These are phyloP conservation scores for Tiliacea citrago DNA, from an alignment of 2,888 invertebrate species.

Conservation along the genomic window DNA sequence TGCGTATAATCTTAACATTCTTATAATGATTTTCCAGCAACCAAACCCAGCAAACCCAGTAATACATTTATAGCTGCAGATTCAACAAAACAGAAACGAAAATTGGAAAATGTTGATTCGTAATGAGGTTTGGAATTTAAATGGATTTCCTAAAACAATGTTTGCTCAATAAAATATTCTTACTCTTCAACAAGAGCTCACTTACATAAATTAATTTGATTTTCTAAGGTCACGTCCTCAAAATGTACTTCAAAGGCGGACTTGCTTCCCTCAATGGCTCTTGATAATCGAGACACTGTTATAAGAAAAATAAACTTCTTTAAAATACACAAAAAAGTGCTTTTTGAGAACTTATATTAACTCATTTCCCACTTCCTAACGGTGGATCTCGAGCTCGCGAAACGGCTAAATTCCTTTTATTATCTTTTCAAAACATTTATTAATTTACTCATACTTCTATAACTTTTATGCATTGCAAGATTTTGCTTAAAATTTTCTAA, in stretches of 20 bases:
- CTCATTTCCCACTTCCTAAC: slow-evolving; percentile 69
- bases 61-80: neutral
- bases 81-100: neutral
- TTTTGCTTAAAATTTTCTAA: slow-evolving; percentile 12
- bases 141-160: slow-evolving; percentile 38
- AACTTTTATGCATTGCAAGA: slow-evolving; percentile 32
- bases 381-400: slow-evolving; percentile 47
- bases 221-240: slow-evolving; percentile 64
- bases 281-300: slow-evolving; percentile 71
- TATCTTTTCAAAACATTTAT: slow-evolving; percentile 56
- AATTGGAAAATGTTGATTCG: slow-evolving; percentile 26
- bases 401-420: slow-evolving; percentile 54
- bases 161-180: slow-evolving; percentile 51
- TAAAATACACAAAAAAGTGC: slow-evolving; percentile 65
- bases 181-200: slow-evolving; percentile 61
- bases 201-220: slow-evolving; percentile 71
- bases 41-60: neutral
- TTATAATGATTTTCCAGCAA: neutral
- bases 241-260: slow-evolving; percentile 67
- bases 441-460: slow-evolving; percentile 51
- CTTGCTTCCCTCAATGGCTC: slow-evolving; percentile 70
- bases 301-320: slow-evolving; percentile 64
- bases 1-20: neutral
- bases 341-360: slow-evolving; percentile 69
- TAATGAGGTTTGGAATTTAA: slow-evolving; percentile 35